Conservation (phyloP, 1,140 invertebrate species). For the Drosophila murphyi region DNA sequence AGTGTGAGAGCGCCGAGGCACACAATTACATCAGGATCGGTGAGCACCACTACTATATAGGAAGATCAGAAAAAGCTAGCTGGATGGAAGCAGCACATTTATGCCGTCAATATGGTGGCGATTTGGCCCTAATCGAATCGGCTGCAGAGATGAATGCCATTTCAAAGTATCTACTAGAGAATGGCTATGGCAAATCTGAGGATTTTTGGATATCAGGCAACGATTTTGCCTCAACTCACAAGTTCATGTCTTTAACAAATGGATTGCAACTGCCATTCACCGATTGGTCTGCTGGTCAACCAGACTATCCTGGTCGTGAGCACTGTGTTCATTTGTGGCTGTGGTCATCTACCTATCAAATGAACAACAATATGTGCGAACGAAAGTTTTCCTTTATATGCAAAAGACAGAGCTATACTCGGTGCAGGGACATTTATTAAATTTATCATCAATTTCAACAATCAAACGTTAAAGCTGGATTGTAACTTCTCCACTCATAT, state of each 20-base stretch:
- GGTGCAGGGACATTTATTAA: conserved; percentile 22
- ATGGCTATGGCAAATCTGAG: neutral
- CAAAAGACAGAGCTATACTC: conserved; percentile 27
- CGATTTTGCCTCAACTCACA: conserved; percentile 27
- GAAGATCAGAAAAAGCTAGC: neutral
- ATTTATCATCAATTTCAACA: neutral
- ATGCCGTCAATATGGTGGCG: conserved; percentile 23
- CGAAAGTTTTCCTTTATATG: conserved; percentile 18
- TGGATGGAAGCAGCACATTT: conserved; percentile 31
- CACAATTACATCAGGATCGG: conserved; percentile 10
- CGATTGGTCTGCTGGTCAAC: conserved; percentile 35
- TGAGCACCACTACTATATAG: conserved; percentile 30
- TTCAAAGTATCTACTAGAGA: neutral
- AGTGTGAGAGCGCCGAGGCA: neutral
- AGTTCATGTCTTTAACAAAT: conserved; percentile 28
- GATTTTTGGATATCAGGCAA: conserved; percentile 47
- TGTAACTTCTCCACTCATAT: neutral
- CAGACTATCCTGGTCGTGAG: conserved; percentile 39
- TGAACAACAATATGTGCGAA: conserved; percentile 45
- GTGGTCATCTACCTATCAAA: conserved; percentile 6
- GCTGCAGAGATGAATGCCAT: conserved; percentile 21
- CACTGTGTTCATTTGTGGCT: conserved; percentile 49
- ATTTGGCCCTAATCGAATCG: conserved; percentile 34
- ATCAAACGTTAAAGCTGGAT: too few species aligned
- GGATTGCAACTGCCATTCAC: conserved; percentile 29